Base-by-base conservation (phyloP, 2,113 vertebrate genomes). In the Sturnus vulgaris region DNA sequence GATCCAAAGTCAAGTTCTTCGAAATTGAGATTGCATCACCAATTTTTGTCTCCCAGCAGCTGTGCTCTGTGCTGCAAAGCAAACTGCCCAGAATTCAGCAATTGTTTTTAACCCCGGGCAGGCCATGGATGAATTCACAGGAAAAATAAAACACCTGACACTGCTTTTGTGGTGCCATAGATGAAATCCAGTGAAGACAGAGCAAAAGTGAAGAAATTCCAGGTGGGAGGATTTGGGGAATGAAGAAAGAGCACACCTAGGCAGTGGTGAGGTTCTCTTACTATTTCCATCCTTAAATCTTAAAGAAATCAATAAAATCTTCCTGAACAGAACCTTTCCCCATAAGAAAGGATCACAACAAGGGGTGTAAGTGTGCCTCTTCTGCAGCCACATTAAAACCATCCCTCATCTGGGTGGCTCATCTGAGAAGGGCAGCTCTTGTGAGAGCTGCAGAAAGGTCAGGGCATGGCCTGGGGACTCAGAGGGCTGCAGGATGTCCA, bases 401-500 rank as follows among this genome's bases (percentile, higher is more conserved):
- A 53, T 8, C 40, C 31, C 60, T 78, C 21, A 10, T 35, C 16
- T 33, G 77, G 40, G 15, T 39, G 42, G 66, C 39, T 80, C 31
- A 9, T 4, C 40, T 33, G 61, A 64, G 71, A 60, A 69, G 24
- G 30, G 53, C 69, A 81, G 81, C 35, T 57, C 49, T 44, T n/a
- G 49, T 3, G 7, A 72, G 80, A 63, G 66, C 61, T 42, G 59
- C 71, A 63, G 4, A 0, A 37, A 93, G 66, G 39, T 28, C 57
- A n/a, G 3, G 9, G 50, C 75, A 71, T 0, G 2, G 70, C 53
- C 10, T 1, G 1, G 21, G 57, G 73, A 56, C 72, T 73, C 0
- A 0, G 25, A 24, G 59, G 65, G 63, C 63, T 68, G 42, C 44
- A 1, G 2, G 73, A 27, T 35, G 1, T 24, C 10, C 0, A 33